Conservation (phyloP, 92 coral and sea anemone species). For the Epizoanthus stellaris region DNA sequence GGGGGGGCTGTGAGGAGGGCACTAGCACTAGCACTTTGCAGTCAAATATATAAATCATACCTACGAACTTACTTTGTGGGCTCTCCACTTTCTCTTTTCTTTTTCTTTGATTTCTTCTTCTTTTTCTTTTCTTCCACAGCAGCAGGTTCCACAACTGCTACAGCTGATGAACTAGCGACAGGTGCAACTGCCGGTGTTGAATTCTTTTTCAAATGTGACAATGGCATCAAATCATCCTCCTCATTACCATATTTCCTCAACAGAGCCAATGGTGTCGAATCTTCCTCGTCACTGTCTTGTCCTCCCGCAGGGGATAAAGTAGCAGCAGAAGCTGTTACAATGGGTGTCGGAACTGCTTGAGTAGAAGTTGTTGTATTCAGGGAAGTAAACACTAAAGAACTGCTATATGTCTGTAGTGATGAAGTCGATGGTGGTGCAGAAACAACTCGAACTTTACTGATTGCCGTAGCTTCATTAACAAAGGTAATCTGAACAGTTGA, state of each 20-base stretch:
- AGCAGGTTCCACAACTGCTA: neutral
- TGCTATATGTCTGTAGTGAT: neutral
- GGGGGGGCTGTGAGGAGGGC: no score
- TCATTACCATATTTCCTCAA: slow-evolving; percentile 22
- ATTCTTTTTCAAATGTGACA: slow-evolving; percentile 38
- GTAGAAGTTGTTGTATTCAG: slow-evolving; percentile 28
- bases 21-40: no score
- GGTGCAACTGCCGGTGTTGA: neutral
- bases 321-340: slow-evolving; percentile 21
- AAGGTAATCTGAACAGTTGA: slow-evolving; percentile 33
- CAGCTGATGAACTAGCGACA: neutral
- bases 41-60: neutral
- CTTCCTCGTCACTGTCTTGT: slow-evolving; percentile 23
- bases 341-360: slow-evolving; percentile 41
- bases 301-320: neutral
- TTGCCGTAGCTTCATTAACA: slow-evolving; percentile 41
- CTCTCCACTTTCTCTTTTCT: slow-evolving; percentile 28
- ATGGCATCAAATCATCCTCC: slow-evolving; percentile 35
- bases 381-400: slow-evolving; percentile 12
- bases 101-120: slow-evolving; percentile 39
- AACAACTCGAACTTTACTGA: slow-evolving; percentile 37
- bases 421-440: slow-evolving; percentile 23
- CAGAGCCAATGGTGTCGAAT: slow-evolving; percentile 37
- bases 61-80: slow-evolving; percentile 25
- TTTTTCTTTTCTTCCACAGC: slow-evolving; percentile 12